Percentiles rank a stretch among this genome's conserved stretches.
These are phyloP conservation scores for Bubalus kerabau DNA, from an alignment of 2,113 vertebrate species.

Conservation along the genomic window DNA sequence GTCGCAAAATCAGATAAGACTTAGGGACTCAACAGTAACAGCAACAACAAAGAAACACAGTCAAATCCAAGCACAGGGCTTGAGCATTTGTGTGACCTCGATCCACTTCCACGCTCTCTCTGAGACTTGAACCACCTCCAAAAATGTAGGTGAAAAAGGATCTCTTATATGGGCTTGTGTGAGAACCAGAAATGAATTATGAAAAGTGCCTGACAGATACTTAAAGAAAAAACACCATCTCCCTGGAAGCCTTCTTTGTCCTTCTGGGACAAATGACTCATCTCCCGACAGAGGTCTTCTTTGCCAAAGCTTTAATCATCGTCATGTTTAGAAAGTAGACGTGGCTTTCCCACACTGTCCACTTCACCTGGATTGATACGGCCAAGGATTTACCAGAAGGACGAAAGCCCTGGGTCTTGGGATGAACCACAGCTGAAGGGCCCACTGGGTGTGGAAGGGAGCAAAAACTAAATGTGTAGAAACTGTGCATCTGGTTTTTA, in stretches of 20 bases:
- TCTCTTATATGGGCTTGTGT: neutral
- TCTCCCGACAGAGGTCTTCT: neutral
- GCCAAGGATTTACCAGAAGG: neutral
- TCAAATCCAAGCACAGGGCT: neutral
- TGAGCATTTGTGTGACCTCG: neutral
- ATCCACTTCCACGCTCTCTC: neutral
- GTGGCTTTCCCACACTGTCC: neutral
- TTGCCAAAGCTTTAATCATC: neutral
- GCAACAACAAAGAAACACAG: neutral
- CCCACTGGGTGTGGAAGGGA: neutral
- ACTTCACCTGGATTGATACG: neutral
- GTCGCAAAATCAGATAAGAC: neutral
- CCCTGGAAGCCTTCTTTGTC: neutral
- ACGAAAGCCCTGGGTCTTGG: neutral
- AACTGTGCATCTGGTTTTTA: neutral
- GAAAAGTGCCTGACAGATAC: neutral
- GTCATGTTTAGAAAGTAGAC: neutral
- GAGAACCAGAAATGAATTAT: neutral
- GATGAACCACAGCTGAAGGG: neutral
- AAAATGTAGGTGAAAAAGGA: neutral
- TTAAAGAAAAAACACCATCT: neutral
- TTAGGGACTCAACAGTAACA: neutral
- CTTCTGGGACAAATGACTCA: neutral
- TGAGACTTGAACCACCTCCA: neutral
- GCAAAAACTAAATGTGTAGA: neutral